A percentile compares a stretch with the other conserved stretches of the same genome.
These are phyloP conservation scores for Callinectes sapidus DNA, from an alignment of 2,888 invertebrate genomes.

Conservation along the genomic window DNA sequence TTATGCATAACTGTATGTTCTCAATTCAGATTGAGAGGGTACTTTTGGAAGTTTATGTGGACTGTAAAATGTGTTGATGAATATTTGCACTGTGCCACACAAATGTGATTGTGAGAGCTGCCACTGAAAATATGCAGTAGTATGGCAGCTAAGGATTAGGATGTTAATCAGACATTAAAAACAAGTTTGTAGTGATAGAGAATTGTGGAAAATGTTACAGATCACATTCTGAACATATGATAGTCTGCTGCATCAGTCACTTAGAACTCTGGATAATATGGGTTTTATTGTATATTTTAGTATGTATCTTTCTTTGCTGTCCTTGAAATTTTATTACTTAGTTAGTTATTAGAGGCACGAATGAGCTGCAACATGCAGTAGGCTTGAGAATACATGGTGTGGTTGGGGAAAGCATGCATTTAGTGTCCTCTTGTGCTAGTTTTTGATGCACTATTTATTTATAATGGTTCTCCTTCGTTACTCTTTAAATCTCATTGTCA, in stretches of 20 bases:
- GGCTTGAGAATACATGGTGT: background rate
- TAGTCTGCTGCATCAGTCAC: background rate
- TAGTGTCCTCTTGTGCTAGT: constrained; percentile 56
- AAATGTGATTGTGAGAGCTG: background rate
- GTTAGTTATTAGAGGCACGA: background rate
- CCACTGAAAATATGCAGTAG: background rate
- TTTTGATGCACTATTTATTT: constrained; percentile 1
- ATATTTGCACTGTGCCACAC: background rate
- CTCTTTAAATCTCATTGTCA: background rate
- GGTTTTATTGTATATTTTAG: background rate
- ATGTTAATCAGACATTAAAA: background rate
- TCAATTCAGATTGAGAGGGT: background rate
- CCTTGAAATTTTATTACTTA: background rate
- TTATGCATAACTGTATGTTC: background rate
- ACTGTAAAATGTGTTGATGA: background rate
- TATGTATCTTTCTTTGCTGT: background rate
- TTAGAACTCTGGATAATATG: background rate
- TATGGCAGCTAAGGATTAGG: background rate
- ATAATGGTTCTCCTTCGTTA: background rate
- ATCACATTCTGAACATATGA: background rate
- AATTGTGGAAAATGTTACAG: background rate
- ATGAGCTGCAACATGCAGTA: background rate
- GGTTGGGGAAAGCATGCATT: constrained; percentile 22
- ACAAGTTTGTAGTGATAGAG: background rate
- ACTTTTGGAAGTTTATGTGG: background rate